phyloP scores from a whole-genome alignment of 2,888 invertebrate genomes.

The Resseliella maxima region DNA sequence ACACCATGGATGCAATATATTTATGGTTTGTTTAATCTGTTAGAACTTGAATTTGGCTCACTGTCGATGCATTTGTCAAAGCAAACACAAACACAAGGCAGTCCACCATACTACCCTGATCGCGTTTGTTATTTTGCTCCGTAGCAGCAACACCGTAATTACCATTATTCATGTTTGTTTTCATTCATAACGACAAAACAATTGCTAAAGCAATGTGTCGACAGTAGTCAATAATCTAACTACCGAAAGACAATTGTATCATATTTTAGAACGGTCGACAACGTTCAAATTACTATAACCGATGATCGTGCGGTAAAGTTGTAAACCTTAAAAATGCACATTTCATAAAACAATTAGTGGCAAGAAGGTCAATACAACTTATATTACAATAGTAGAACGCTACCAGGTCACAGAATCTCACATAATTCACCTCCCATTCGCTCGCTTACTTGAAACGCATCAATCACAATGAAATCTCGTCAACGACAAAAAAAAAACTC shows the following conservation, averaged over 20 bases:
- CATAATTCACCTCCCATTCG: not conserved
- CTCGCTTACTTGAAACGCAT: not conserved
- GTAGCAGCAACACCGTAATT: not conserved
- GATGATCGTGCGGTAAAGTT: not conserved
- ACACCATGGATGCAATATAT: not conserved
- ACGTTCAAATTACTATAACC: not conserved
- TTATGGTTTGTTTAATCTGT: slow-evolving; percentile 17
- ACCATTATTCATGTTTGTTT: not conserved
- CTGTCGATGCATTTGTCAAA: not conserved
- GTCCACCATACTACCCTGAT: not conserved
- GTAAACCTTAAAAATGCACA: slow-evolving; percentile 42
- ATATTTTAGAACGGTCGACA: not conserved
- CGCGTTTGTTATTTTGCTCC: not conserved
- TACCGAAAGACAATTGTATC: slow-evolving; percentile 2
- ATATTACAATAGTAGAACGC: not conserved
- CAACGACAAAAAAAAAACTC: not conserved
- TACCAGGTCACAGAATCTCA: not conserved
- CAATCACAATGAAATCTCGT: slow-evolving; percentile 29
- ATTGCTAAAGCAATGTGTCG: not conserved
- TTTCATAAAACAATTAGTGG: slow-evolving; percentile 10
- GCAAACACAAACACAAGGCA: not conserved
- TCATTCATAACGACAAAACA: not conserved
- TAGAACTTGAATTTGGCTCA: slow-evolving; percentile 12
- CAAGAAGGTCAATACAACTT: slow-evolving; percentile 41
- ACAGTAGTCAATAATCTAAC: not conserved